Conservation (phyloP, 2,113 vertebrate species). For the Zapornia atra region DNA sequence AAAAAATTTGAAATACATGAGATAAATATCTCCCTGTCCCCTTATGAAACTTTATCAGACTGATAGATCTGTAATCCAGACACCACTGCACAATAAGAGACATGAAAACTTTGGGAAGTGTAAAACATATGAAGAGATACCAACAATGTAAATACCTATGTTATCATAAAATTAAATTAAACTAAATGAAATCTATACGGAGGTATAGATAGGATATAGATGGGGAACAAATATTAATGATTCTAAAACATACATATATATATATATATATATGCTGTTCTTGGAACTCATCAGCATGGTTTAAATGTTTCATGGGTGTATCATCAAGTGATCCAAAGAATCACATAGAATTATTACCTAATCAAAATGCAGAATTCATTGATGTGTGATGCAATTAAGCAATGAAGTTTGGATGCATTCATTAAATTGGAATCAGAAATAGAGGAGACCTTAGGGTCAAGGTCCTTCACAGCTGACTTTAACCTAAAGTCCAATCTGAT, state of each 20-base stretch:
- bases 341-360: slow-evolving; percentile 53
- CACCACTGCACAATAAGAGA: not conserved
- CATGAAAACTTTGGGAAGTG: not conserved
- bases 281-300: slow-evolving; percentile 1
- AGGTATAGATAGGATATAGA: not conserved
- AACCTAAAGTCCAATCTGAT: not conserved
- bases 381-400: slow-evolving; percentile 69
- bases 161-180: not conserved
- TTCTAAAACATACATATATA: not conserved
- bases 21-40: not conserved
- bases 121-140: not conserved
- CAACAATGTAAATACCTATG: not conserved
- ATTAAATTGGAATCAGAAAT: slow-evolving; percentile 58
- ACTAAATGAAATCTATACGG: too few relatives aligned
- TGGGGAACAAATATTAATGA: not conserved
- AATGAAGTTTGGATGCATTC: slow-evolving; percentile 56
- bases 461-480: slow-evolving; percentile 51
- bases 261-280: not conserved
- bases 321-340: slow-evolving; percentile 70
- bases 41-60: not conserved
- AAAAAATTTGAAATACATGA: not conserved
- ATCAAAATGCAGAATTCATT: slow-evolving; percentile 69
- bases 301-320: slow-evolving; percentile 19
- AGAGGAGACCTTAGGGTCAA: slow-evolving; percentile 55
- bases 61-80: not conserved